Evolutionary conservation across 2,113 vertebrate genomes (phyloP), one percentile per base, ranked within the genome.

Genomic region (Centropus bengalensis): DNA sequence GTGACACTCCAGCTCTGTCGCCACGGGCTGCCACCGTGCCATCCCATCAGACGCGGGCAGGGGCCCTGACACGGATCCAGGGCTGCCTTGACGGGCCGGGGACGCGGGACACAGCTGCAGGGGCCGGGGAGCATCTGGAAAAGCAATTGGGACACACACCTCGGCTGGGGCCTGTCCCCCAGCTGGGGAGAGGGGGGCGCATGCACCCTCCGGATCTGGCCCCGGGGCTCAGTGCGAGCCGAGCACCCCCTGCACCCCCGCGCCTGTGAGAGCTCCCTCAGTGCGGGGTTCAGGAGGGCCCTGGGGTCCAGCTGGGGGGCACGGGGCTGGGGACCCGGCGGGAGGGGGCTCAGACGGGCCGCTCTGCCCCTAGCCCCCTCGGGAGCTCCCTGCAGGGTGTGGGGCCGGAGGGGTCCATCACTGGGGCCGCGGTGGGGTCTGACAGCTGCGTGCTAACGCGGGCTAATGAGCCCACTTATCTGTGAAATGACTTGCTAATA

Each of bases 401-500:
- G 38, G 51, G 60, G 47, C 24, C 5, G 47, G 87, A 21, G 17
- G 52, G 2, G 10, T 5, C 83, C 62, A 16, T 86, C 36, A 47
- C 8, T 9, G 44, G 55, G 58, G 26, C 26, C 2, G 8, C 16
- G 56, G 66, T 14, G 40, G 59, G 68, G 55, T 3, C 78, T 86
- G 84, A 26, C 94, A 85, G 82, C 30, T 5, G 18, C 74, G 86
- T 93, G 96, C 85, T 89, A 97, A 96, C 12, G 40, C 4, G 21
- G 18, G 45, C 47, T 96, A 95, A 95, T 79, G 79, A 93, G 78
- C 84, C 89, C 95, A 47, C 18, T 77, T 88, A 82, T 24, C 93
- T 95, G 95, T 89, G 93, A 94, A 95, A 91, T 52, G 79, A 91
- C 85, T 81, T 69, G 82, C 93, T 97, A 95, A 96, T 86, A n/a